Conservation (phyloP, 2,797 vertebrate genomes). For the Protosalanx chinensis region DNA sequence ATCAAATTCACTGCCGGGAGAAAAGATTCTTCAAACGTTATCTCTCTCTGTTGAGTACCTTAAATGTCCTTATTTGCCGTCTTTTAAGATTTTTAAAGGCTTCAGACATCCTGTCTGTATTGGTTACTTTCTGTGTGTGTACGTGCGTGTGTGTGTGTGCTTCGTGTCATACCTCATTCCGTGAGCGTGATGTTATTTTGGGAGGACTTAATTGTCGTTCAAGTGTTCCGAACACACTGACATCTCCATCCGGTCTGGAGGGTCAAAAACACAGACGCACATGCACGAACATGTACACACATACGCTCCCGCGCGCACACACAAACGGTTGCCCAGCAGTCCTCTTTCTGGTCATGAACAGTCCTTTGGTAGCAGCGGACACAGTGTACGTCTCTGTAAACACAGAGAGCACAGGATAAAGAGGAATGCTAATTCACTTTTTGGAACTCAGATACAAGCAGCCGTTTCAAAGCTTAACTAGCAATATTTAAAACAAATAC, state of each 20-base stretch:
- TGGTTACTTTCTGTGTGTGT: background rate
- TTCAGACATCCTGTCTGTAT: background rate
- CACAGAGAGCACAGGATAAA: conserved; percentile 29
- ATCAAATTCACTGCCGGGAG: background rate
- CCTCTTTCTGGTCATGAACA: background rate
- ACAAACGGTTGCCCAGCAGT: no score
- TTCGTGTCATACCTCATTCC: conserved; percentile 9
- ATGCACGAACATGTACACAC: conserved; percentile 15
- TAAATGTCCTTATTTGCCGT: conserved; percentile 21
- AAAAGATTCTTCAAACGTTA: background rate
- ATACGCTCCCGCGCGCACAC: conserved; percentile 1
- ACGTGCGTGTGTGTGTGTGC: conserved; percentile 1
- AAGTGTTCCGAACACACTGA: conserved; percentile 7
- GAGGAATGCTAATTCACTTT: conserved; percentile 39
- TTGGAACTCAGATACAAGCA: conserved; percentile 49
- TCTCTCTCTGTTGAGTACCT: conserved; percentile 24
- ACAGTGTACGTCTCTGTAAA: conserved; percentile 36
- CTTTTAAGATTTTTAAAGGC: conserved; percentile 11
- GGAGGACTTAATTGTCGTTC: conserved; percentile 20
- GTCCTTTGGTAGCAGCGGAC: background rate
- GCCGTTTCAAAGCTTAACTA: conserved; percentile 45
- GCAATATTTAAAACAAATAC: conserved; percentile 55
- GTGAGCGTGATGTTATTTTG: conserved; percentile 22
- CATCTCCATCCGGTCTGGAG: background rate
- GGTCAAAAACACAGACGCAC: conserved; percentile 2